phyloP scores from a whole-genome alignment of 2,113 vertebrate genomes.

The Anolis carolinensis region DNA sequence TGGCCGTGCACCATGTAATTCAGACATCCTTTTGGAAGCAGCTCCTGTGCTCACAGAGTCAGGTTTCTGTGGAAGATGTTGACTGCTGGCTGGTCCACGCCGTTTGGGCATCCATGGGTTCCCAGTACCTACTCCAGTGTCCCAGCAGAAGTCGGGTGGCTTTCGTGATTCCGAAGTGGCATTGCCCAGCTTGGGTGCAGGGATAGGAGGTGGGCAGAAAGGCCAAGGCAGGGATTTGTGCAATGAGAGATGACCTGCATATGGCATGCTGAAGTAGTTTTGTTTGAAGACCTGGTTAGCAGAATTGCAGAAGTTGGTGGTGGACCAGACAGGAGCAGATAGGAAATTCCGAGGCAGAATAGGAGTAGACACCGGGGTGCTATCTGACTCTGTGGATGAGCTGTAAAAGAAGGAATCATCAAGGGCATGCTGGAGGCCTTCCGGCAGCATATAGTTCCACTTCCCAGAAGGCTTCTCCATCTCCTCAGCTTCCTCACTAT shows the following conservation, averaged over 20 bases:
- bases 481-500: constrained; percentile 14
- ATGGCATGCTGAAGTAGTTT: constrained; percentile 10
- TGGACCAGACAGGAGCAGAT: not conserved
- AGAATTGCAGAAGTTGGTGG: constrained; percentile 34
- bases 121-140: not conserved
- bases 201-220: constrained; percentile 28
- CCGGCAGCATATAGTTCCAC: not conserved
- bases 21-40: rapidly evolving
- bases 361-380: rapidly evolving
- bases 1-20: rapidly evolving
- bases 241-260: constrained; percentile 3
- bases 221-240: constrained; percentile 42
- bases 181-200: constrained; percentile 29
- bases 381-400: not conserved
- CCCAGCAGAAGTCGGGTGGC: constrained; percentile 35
- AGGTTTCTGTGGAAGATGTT: not conserved
- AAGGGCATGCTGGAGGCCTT: not conserved
- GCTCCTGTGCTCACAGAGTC: rapidly evolving
- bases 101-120: constrained; percentile 61
- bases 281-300: constrained; percentile 15
- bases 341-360: not conserved
- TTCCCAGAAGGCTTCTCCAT: constrained; percentile 28
- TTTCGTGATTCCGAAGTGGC: constrained; percentile 7
- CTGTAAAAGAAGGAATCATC: constrained; percentile 46
- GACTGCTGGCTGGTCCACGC: constrained; percentile 11